Conservation (phyloP, 2,113 vertebrate species). For the Vimba vimba region DNA sequence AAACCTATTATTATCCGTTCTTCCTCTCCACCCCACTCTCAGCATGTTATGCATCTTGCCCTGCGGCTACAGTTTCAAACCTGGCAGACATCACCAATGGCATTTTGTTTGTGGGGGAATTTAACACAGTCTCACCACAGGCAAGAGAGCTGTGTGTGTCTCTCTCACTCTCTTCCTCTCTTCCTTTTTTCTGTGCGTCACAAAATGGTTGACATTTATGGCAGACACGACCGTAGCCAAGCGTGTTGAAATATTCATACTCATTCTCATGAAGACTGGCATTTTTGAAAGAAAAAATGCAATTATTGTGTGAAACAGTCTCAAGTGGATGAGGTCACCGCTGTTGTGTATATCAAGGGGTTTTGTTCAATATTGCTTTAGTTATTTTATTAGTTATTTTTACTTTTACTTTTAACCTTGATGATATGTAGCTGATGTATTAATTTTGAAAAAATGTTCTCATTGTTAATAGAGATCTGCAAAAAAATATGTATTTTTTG, state of each 20-base stretch:
- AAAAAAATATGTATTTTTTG: neutral
- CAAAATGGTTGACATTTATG: slow-evolving; percentile 73
- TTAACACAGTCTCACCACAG: slow-evolving; percentile 56
- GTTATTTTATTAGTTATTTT: neutral
- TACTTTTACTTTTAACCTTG: neutral
- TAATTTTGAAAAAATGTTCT: neutral
- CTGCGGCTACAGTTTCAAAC: slow-evolving; percentile 10
- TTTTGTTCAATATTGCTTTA: slow-evolving; percentile 20
- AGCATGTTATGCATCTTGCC: neutral
- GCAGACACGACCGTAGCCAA: slow-evolving; percentile 68
- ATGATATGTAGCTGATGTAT: slow-evolving; percentile 9
- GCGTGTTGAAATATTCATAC: slow-evolving; percentile 73
- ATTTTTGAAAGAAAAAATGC: slow-evolving; percentile 65
- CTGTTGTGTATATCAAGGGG: slow-evolving; percentile 1
- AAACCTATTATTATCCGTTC: neutral
- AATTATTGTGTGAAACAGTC: slow-evolving; percentile 15
- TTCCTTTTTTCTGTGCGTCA: slow-evolving; percentile 61
- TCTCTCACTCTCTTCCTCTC: slow-evolving; percentile 41
- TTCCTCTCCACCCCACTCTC: neutral
- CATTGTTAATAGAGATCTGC: neutral
- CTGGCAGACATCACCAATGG: slow-evolving; percentile 45
- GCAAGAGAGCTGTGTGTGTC: neutral
- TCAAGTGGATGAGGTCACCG: slow-evolving; percentile 20
- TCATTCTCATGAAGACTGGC: slow-evolving; percentile 58
- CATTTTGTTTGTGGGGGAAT: slow-evolving; percentile 49